phyloP scores from a whole-genome alignment of 2,888 invertebrate species.

The Nemotelus pantherinus region DNA sequence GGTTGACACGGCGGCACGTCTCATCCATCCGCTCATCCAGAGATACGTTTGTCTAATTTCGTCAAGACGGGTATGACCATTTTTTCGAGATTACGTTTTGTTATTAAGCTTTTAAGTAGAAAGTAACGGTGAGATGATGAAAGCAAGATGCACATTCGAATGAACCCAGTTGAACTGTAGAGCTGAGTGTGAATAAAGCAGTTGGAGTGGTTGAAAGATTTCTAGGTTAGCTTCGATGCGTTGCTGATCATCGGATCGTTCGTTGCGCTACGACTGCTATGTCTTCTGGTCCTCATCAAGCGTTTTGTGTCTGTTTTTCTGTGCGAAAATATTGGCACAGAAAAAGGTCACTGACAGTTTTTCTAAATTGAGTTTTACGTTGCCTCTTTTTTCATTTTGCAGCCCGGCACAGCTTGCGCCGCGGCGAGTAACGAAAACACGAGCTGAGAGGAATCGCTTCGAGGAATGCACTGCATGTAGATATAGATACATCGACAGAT shows the following conservation, averaged over 20 bases:
- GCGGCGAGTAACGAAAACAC: conserved; percentile 29
- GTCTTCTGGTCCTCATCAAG: not conserved
- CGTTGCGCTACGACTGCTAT: not conserved
- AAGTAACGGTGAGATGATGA: conserved; percentile 23
- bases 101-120: conserved; percentile 33
- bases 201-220: not conserved
- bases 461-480: not conserved
- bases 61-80: no score
- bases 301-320: conserved; percentile 5
- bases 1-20: no score
- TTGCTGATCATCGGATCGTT: not conserved
- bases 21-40: no score
- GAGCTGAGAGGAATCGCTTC: conserved; percentile 27
- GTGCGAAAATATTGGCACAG: conserved; percentile 39
- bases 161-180: not conserved
- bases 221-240: not conserved
- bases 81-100: no score
- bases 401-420: not conserved
- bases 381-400: conserved; percentile 17
- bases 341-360: conserved; percentile 43
- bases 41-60: no score
- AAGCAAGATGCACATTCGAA: conserved; percentile 20
- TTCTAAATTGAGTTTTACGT: conserved; percentile 38
- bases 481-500: no score
- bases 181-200: not conserved